Evolutionary conservation across 2,888 invertebrate species (phyloP).

Genomic region (Apantesis nais): DNA sequence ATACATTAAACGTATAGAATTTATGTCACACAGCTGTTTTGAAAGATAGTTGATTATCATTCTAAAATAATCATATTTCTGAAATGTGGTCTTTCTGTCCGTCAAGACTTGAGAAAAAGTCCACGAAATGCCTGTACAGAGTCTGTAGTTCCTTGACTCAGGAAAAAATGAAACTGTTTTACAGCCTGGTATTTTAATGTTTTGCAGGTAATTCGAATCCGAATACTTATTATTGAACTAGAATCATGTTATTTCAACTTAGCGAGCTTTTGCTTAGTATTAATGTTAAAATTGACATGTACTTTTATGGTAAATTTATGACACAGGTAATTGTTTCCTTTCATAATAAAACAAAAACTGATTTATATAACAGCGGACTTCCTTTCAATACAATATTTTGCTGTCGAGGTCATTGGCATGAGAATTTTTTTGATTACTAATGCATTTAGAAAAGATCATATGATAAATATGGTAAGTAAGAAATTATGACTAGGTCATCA

Average conservation of each 20-base stretch:
- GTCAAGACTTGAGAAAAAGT: neutral
- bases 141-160: too few species aligned
- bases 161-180: too few species aligned
- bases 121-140: too few species aligned
- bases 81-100: neutral
- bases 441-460: neutral
- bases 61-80: too few species aligned
- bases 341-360: neutral
- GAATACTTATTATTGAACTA: neutral
- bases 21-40: neutral
- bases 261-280: neutral
- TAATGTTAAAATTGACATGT: neutral
- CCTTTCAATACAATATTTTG: neutral
- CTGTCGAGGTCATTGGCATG: constrained; percentile 17
- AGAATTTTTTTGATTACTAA: neutral
- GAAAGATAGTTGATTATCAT: too few species aligned
- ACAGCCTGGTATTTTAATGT: neutral
- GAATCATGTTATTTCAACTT: neutral
- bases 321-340: neutral
- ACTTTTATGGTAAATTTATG: neutral
- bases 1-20: too few species aligned
- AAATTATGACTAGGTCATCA: neutral
- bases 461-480: neutral
- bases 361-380: constrained; percentile 11
- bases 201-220: neutral